Evolutionary conservation across 2,797 vertebrate species (phyloP), one percentile per base, ranked within the genome.

Genomic region (Enteromius treurensis): DNA sequence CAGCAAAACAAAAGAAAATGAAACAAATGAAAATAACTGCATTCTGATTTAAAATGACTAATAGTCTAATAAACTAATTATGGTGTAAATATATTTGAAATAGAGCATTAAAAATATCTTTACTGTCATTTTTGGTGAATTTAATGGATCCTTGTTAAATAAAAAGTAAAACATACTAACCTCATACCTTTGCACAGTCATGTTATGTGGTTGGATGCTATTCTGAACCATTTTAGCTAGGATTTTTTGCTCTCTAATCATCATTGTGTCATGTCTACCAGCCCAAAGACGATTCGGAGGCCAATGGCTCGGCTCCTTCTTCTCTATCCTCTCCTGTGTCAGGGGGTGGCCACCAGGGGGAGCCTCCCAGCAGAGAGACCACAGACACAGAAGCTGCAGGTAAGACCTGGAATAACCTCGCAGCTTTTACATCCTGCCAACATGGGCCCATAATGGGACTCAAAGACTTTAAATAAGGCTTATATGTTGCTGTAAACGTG

Each of bases 341-440:
- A 29, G 96, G 96, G 21, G 95, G 95, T 69, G 90, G 93, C 79
- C 95, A 94, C 69, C 96, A 96, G 40, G 92, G 91, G 58, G 95
- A 91, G 87, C 93, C 94, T 37, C 94, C 92, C 64, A 96, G 96
- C 89, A 94, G 95, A 69, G 95, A 96, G 88, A 97, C 96, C 32
- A 97, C 97, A 19, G 97, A 98, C 89, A 97, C 96, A 0, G 97
- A 98, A 89, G 92, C 94, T 75, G 96, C 96, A 94, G 97, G 97
- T 99, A 85, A 94, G 93, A 51, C 49, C 42, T 13, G 17, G 29
- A 69, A 15, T 40, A 49, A 88, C 77, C 70, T 77, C 4, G 51
- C 32, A 67, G 4, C 32, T 60, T 68, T 67, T 23, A 23, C 67
- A 40, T 23, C 58, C 26, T 55, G 34, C 60, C n/a, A 64, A 13